A percentile compares a stretch with the other conserved stretches of the same genome.
These are phyloP conservation scores for Tichodroma muraria DNA, from an alignment of 2,113 vertebrate genomes.

Conservation along the genomic window DNA sequence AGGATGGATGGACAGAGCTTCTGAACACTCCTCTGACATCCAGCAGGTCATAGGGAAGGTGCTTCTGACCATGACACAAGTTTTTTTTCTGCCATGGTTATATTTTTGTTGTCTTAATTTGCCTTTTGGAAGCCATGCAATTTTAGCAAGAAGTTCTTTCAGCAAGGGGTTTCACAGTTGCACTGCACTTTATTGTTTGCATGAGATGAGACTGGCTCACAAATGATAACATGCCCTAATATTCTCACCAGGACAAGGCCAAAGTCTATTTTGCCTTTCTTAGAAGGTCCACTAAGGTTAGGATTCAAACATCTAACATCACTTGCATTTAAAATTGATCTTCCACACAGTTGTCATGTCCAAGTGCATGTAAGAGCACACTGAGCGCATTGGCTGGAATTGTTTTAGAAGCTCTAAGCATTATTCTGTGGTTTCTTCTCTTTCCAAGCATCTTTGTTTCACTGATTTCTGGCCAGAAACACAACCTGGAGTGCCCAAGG, in stretches of 20 bases:
- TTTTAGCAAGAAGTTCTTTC: neutral
- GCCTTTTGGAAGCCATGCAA: neutral
- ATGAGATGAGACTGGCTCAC: neutral
- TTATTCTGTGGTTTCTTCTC: slow-evolving; percentile 11
- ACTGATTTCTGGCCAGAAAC: neutral
- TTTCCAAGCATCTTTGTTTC: neutral
- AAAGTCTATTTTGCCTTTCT: neutral
- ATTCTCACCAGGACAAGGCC: neutral
- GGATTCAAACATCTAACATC: neutral
- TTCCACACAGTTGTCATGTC: neutral
- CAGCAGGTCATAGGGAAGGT: neutral
- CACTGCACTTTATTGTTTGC: neutral
- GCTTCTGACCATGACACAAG: fast-evolving
- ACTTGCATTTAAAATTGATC: neutral
- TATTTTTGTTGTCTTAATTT: neutral
- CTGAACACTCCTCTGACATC: neutral
- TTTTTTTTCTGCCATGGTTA: neutral
- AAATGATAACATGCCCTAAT: neutral
- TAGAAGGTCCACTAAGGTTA: neutral
- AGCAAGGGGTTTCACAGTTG: neutral
- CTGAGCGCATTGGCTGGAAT: neutral
- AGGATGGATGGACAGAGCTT: neutral
- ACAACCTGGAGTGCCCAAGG: slow-evolving; percentile 6
- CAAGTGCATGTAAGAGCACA: neutral
- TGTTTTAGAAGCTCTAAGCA: neutral